A percentile compares a stretch with the other conserved stretches of the same genome.
phyloP scores from a whole-genome alignment of 1,140 invertebrate genomes.

The Pollicipes pollicipes region DNA sequence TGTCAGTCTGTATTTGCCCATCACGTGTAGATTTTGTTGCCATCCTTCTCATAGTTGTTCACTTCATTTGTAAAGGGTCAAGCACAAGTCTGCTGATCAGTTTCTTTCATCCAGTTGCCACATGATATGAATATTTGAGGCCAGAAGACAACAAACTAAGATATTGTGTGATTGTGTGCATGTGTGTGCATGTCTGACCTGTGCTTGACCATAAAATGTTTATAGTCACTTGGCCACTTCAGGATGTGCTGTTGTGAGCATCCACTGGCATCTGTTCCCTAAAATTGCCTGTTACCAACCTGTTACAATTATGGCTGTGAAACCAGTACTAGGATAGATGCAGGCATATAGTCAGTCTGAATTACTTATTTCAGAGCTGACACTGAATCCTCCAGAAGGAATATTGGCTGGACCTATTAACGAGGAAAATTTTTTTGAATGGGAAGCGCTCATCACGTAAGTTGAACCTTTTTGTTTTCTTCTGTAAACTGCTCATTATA shows the following conservation, averaged over 20 bases:
- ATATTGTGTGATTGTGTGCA: background rate
- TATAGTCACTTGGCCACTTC: background rate
- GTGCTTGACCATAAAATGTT: background rate
- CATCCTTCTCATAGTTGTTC: no score
- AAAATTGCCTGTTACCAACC: no score
- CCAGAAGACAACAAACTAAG: no score
- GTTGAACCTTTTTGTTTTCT: conserved; percentile 20
- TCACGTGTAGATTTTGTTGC: no score
- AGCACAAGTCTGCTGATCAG: no score
- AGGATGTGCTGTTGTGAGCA: background rate
- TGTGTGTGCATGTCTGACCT: background rate
- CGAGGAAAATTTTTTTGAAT: conserved; percentile 99
- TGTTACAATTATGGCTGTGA: background rate
- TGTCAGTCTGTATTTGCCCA: no score
- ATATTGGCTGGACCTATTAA: conserved; percentile 91
- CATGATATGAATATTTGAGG: no score
- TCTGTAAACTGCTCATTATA: background rate
- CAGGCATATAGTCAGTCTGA: background rate
- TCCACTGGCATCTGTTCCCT: background rate
- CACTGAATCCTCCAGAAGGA: conserved; percentile 93
- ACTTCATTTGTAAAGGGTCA: no score
- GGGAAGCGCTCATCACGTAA: conserved; percentile 96
- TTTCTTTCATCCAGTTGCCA: no score
- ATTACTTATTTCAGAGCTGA: conserved; percentile 53
- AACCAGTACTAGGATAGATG: background rate